phyloP scores from a whole-genome alignment of 2,888 invertebrate species.

The Bellardia bayeri region DNA sequence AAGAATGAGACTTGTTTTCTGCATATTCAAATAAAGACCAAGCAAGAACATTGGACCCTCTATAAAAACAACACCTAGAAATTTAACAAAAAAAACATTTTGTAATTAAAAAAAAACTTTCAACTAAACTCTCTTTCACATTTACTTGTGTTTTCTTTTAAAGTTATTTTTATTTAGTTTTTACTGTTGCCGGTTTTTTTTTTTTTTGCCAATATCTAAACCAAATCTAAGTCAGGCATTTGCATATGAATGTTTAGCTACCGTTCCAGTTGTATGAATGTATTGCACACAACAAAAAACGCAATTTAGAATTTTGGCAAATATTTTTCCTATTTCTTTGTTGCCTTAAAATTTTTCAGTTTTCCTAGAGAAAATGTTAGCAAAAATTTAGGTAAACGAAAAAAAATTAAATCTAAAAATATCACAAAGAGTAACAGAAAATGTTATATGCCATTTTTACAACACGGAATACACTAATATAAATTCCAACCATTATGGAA shows the following conservation, averaged over 20 bases:
- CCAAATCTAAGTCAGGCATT: background rate
- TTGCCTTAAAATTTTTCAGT: too few relatives aligned
- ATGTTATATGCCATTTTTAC: background rate
- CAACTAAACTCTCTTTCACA: too few relatives aligned
- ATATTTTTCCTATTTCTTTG: too few relatives aligned
- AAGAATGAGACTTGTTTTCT: background rate
- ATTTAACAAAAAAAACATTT: too few relatives aligned
- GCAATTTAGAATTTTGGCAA: background rate
- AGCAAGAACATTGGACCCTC: constrained; percentile 2
- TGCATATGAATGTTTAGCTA: constrained; percentile 31
- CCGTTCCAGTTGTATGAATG: background rate
- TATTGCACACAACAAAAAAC: background rate
- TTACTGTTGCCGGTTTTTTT: background rate
- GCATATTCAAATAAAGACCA: background rate
- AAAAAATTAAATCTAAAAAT: constrained; percentile 12
- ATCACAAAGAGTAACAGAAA: too few relatives aligned
- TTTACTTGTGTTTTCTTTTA: background rate
- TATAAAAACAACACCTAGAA: background rate
- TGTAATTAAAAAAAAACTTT: too few relatives aligned
- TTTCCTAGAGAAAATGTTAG: too few relatives aligned
- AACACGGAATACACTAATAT: background rate
- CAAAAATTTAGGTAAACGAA: background rate
- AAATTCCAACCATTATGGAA: constrained; percentile 21
- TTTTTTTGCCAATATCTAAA: background rate
- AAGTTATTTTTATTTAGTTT: background rate